These are phyloP conservation scores for Drosophila emarginata DNA, from an alignment of 2,888 invertebrate genomes.

Conservation along the genomic window DNA sequence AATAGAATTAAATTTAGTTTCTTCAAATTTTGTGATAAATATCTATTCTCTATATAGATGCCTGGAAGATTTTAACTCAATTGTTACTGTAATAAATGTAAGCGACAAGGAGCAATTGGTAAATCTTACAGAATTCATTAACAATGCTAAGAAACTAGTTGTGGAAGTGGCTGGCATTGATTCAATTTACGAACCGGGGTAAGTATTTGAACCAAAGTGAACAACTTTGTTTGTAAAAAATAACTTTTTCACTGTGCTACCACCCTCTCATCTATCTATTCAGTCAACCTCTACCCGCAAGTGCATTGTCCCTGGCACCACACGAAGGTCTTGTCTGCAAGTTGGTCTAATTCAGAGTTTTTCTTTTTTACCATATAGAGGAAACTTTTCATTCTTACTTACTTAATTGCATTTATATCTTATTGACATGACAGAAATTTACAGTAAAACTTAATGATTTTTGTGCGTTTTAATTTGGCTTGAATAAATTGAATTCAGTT, in stretches of 20 bases:
- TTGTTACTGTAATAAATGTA: slow-evolving; percentile 85
- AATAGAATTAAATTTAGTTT: slow-evolving; percentile 1
- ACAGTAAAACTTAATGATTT: slow-evolving; percentile 35
- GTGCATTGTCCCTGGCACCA: slow-evolving; percentile 63
- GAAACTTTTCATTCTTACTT: slow-evolving; percentile 18
- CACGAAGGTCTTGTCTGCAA: slow-evolving; percentile 77
- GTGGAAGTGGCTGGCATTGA: slow-evolving; percentile 84
- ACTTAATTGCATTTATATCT: slow-evolving; percentile 49
- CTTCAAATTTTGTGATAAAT: background rate
- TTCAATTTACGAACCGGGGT: slow-evolving; percentile 84
- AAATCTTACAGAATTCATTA: slow-evolving; percentile 83
- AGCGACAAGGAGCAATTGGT: slow-evolving; percentile 83
- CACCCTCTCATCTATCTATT: slow-evolving; percentile 31
- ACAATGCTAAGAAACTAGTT: slow-evolving; percentile 82
- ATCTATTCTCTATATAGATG: slow-evolving; percentile 45
- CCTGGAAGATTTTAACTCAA: slow-evolving; percentile 75
- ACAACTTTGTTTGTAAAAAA: background rate
- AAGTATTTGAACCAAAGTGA: slow-evolving; percentile 50
- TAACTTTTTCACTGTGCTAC: background rate
- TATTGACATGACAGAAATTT: slow-evolving; percentile 21
- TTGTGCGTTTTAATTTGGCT: background rate
- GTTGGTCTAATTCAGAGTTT: slow-evolving; percentile 45
- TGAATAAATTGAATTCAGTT: slow-evolving; percentile 7
- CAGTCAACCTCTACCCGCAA: slow-evolving; percentile 62
- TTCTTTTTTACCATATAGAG: slow-evolving; percentile 19